Evolutionary conservation across 1,140 invertebrate species (phyloP), one percentile per base, ranked within the genome.

Genomic region (Conus ventricosus): DNA sequence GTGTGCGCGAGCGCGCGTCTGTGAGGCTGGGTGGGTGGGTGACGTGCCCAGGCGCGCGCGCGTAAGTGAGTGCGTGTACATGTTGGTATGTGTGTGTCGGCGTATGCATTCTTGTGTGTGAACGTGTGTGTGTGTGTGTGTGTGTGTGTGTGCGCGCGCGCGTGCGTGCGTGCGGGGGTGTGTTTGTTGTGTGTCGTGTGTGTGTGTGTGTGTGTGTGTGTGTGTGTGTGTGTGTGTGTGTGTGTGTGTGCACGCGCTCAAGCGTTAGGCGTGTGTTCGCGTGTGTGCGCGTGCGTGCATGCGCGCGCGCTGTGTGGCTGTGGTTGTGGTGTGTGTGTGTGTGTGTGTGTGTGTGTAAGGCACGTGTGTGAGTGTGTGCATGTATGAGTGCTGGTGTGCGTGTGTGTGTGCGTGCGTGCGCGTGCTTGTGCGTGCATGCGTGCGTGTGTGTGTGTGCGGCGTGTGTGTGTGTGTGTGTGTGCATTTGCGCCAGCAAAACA

Each of bases 151-250:
- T 71, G 67, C 23, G 67, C 23, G 67, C 23, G 67, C 23, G 67
- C 23, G 67, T 27, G 80, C n/a, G 80, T 27, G 80, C 15, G 76
- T 80, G 76, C 23, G 39, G 7, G 76, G 7, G 76, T 80, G 76
- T 80, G 76, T 80, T 7, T 15, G 53, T 7, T 87, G n/a, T 87
- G 51, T 80, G 57, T 81, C n/a, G 39, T 87, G 76, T 78, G 25
- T 87, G 51, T n/a, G 51, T 27, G 78, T n/a, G 54, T 57, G 54
- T 84, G 39, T 84, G 51, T 87, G 25, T 80, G 63, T 81, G 51
- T 87, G 51, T 87, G 76, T 87, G 51, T 80, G 54, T n/a, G 39
- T 87, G n/a, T 87, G 51, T 80, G 57, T 81, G 39, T 87, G 76
- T 78, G 25, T 87, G 51, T n/a, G 51, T 27, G 78, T n/a, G n/a